Percentiles rank a stretch among this genome's conserved stretches.
These are phyloP conservation scores for Drosophila arizonae DNA, from an alignment of 1,140 invertebrate species.

Conservation along the genomic window DNA sequence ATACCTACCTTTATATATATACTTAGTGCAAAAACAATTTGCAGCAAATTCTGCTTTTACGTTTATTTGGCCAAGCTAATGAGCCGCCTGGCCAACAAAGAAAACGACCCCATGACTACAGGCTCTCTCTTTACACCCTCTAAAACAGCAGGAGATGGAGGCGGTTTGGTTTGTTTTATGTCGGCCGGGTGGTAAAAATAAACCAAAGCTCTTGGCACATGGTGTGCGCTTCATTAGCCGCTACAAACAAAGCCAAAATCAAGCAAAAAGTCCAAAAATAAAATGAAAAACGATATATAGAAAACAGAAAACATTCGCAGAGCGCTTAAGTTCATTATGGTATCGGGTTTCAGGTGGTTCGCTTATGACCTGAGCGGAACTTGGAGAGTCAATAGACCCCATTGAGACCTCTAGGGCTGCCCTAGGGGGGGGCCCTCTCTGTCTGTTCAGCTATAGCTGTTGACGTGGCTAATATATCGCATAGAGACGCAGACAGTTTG, in stretches of 20 bases:
- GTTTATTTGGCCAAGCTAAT: slow-evolving; percentile 72
- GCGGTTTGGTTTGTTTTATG: neutral
- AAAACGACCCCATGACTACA: slow-evolving; percentile 1
- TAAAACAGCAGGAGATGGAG: neutral
- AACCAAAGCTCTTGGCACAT: slow-evolving; percentile 60
- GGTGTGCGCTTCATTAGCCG: slow-evolving; percentile 59
- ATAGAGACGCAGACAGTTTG: slow-evolving; percentile 42
- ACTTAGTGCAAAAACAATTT: slow-evolving; percentile 43
- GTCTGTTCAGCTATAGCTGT: no score
- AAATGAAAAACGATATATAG: slow-evolving; percentile 9
- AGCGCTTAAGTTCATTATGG: slow-evolving; percentile 68
- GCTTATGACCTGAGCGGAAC: neutral
- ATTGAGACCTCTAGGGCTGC: neutral
- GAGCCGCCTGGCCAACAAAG: slow-evolving; percentile 46
- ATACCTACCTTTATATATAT: slow-evolving; percentile 1
- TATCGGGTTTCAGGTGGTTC: slow-evolving; percentile 52
- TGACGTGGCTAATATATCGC: slow-evolving; percentile 39
- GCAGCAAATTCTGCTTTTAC: slow-evolving; percentile 35
- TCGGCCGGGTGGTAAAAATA: slow-evolving; percentile 38
- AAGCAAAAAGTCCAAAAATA: slow-evolving; percentile 13
- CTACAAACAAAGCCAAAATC: slow-evolving; percentile 44
- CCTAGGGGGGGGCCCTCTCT: neutral
- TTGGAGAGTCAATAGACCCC: neutral
- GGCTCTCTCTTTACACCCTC: neutral
- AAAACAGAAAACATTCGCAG: slow-evolving; percentile 28